Percentiles rank a stretch among this genome's conserved stretches.
Conservation (phyloP, 2,888 invertebrate genomes). For the Cantharis nigra region DNA sequence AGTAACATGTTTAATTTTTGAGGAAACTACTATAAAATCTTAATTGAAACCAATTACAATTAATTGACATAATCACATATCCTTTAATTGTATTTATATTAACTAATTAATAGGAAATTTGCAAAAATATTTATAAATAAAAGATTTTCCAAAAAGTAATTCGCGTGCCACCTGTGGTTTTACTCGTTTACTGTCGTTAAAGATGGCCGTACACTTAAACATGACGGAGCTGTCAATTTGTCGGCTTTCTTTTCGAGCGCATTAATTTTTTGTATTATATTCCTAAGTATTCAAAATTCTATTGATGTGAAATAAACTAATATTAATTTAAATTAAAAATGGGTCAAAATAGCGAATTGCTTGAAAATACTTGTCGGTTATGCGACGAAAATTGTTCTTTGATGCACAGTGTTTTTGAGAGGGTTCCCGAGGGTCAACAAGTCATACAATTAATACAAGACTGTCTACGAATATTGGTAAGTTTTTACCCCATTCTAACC, state of each 20-base stretch:
- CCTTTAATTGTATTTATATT: not conserved
- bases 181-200: not conserved
- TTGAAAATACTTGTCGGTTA: conserved; percentile 48
- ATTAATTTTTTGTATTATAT: conserved; percentile 7
- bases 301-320: not conserved
- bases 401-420: conserved; percentile 53
- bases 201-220: not conserved
- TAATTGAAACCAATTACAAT: not conserved
- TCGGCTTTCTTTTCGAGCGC: conserved; percentile 44
- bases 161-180: not conserved
- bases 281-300: not conserved
- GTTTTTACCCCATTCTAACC: conserved; percentile 24
- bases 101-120: not conserved
- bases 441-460: conserved; percentile 53
- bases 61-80: not conserved
- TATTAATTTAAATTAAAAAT: conserved; percentile 16
- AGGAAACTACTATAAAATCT: not conserved
- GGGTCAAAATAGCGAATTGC: conserved; percentile 28
- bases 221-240: conserved; percentile 35
- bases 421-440: conserved; percentile 51
- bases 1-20: not conserved
- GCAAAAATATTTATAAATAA: not conserved
- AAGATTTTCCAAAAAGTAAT: not conserved
- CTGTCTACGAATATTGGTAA: conserved; percentile 52
- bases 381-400: conserved; percentile 46